Evolutionary conservation across 2,797 vertebrate species (phyloP).

Genomic region (Staurois parvus): DNA sequence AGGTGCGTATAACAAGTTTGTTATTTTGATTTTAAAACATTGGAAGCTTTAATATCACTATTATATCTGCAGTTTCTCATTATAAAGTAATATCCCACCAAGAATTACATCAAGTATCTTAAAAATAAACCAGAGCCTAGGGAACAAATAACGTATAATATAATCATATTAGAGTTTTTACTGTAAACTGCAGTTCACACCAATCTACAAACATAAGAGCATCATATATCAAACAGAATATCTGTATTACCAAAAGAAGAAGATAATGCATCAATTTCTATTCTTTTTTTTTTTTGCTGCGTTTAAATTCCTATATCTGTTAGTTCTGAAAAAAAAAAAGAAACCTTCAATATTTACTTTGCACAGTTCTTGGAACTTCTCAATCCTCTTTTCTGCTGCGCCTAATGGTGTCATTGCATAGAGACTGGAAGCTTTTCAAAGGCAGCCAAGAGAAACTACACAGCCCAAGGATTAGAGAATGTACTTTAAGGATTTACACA

Average conservation of each 20-base stretch:
- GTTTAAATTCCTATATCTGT: neutral
- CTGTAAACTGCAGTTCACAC: neutral
- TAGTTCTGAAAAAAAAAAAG: constrained; percentile 8
- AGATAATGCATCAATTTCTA: neutral
- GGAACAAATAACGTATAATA: too few relatives aligned
- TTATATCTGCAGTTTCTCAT: too few relatives aligned
- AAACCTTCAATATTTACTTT: constrained; percentile 39
- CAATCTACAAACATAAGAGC: neutral
- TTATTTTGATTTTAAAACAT: too few relatives aligned
- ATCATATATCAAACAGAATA: neutral
- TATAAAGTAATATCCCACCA: too few relatives aligned
- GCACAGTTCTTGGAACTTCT: constrained; percentile 34
- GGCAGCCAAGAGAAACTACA: constrained; percentile 55
- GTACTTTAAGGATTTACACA: constrained; percentile 58
- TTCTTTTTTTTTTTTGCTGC: neutral
- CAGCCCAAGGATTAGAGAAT: constrained; percentile 54
- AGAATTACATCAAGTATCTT: too few relatives aligned
- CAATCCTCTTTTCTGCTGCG: constrained; percentile 44
- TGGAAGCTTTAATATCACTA: too few relatives aligned
- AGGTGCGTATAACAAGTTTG: too few relatives aligned
- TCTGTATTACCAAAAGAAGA: neutral
- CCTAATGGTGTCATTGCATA: constrained; percentile 56
- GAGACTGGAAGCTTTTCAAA: constrained; percentile 54
- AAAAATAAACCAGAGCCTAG: too few relatives aligned
- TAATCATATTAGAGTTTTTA: neutral